Conservation (phyloP, 2,113 vertebrate species). For the Stictonetta naevosa region DNA sequence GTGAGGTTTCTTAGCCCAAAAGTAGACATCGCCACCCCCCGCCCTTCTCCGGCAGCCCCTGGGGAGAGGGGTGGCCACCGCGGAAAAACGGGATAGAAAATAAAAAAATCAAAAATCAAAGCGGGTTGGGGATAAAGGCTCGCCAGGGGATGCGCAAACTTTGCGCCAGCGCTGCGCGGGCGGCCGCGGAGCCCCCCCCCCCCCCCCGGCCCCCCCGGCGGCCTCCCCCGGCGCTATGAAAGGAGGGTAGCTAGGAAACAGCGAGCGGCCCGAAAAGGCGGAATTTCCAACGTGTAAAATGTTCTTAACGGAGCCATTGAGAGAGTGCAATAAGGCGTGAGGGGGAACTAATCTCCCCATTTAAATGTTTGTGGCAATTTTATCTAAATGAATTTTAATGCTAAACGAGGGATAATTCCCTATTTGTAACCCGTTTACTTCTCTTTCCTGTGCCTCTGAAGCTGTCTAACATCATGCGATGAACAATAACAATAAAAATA, state of each 20-base stretch:
- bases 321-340: conserved; percentile 95
- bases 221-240: conserved; percentile 69
- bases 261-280: conserved; percentile 82
- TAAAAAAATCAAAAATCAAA: too few relatives aligned
- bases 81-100: too few relatives aligned
- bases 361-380: conserved; percentile 97
- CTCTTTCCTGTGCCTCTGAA: conserved; percentile 84
- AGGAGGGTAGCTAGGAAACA: conserved; percentile 85
- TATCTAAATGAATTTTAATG: conserved; percentile 98
- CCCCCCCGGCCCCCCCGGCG: background rate
- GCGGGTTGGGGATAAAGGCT: too few relatives aligned
- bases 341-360: conserved; percentile 97
- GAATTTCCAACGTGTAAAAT: conserved; percentile 87
- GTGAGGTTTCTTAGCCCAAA: too few relatives aligned
- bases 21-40: too few relatives aligned
- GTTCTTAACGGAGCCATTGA: conserved; percentile 91
- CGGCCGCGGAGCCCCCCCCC: background rate
- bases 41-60: too few relatives aligned
- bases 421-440: conserved; percentile 88
- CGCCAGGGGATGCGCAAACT: background rate
- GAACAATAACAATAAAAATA: conserved; percentile 83
- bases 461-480: conserved; percentile 77
- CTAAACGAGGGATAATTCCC: conserved; percentile 93
- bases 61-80: too few relatives aligned
- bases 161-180: background rate